phyloP scores from a whole-genome alignment of 2,888 invertebrate species.

The Eilema sororculum region DNA sequence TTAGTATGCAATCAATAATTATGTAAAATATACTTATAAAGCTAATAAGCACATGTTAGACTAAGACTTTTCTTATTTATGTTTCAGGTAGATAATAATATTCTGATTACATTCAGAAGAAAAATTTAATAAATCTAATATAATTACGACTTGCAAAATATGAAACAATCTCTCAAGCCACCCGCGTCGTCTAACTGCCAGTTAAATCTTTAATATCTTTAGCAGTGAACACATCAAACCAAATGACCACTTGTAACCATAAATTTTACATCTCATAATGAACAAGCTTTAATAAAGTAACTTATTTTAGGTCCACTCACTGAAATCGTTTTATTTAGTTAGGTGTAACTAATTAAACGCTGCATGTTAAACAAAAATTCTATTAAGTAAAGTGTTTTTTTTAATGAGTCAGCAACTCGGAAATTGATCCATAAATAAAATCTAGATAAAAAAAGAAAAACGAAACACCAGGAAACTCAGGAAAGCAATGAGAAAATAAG shows the following conservation, averaged over 20 bases:
- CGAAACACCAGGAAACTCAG: constrained; percentile 23
- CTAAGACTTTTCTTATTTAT: too few relatives aligned
- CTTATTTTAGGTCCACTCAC: constrained; percentile 7
- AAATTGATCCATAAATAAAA: constrained; percentile 39
- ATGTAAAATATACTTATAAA: not conserved
- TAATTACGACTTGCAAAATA: constrained; percentile 53
- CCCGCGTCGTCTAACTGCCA: constrained; percentile 59
- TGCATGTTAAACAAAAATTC: not conserved
- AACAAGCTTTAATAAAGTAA: constrained; percentile 26
- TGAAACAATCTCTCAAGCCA: constrained; percentile 59
- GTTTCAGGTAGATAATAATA: not conserved
- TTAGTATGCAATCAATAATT: not conserved
- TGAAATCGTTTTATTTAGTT: not conserved
- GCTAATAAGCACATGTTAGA: not conserved
- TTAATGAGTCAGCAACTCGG: constrained; percentile 14
- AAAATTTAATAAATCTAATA: constrained; percentile 25
- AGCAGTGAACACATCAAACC: constrained; percentile 65
- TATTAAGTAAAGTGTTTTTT: constrained; percentile 11
- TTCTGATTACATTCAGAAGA: not conserved
- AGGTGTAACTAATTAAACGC: not conserved
- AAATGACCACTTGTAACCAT: constrained; percentile 55
- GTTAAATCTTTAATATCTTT: constrained; percentile 73
- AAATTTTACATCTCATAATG: constrained; percentile 58
- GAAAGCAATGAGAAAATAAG: constrained; percentile 61
- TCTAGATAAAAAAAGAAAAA: constrained; percentile 28